phyloP scores from a whole-genome alignment of 2,888 invertebrate genomes.

The Campoplex nolae region DNA sequence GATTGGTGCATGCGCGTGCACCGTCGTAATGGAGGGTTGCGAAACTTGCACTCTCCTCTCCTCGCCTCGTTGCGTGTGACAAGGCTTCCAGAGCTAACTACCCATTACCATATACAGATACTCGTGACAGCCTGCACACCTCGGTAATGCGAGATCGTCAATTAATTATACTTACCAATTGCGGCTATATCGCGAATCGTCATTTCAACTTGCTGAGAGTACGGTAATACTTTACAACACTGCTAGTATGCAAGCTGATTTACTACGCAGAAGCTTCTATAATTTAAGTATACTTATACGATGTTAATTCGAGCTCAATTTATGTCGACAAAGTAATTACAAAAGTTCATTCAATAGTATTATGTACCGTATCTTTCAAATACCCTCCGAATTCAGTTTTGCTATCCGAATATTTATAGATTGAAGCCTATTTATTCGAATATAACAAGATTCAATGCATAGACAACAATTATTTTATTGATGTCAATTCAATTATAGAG shows the following conservation, averaged over 20 bases:
- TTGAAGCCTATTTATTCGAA: too few species aligned
- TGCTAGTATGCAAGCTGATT: neutral
- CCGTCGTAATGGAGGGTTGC: slow-evolving; percentile 43
- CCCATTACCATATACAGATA: slow-evolving; percentile 54
- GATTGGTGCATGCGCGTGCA: neutral
- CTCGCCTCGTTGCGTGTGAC: slow-evolving; percentile 49
- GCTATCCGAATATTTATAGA: neutral
- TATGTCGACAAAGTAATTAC: neutral
- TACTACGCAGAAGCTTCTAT: neutral
- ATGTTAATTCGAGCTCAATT: neutral
- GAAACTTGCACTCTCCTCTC: slow-evolving; percentile 15
- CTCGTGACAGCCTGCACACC: slow-evolving; percentile 4
- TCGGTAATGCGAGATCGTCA: slow-evolving; percentile 42
- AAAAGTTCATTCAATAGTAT: neutral
- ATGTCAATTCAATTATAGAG: too few species aligned
- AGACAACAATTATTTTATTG: neutral
- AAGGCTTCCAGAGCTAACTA: slow-evolving; percentile 47
- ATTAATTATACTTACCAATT: slow-evolving; percentile 57
- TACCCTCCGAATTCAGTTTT: neutral
- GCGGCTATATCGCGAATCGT: slow-evolving; percentile 26
- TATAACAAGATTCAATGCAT: neutral
- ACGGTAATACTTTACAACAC: neutral
- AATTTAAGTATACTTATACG: neutral
- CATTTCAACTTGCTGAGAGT: neutral
- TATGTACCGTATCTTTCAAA: neutral